phyloP scores from a whole-genome alignment of 2,113 vertebrate species.

The Semicossyphus pulcher region DNA sequence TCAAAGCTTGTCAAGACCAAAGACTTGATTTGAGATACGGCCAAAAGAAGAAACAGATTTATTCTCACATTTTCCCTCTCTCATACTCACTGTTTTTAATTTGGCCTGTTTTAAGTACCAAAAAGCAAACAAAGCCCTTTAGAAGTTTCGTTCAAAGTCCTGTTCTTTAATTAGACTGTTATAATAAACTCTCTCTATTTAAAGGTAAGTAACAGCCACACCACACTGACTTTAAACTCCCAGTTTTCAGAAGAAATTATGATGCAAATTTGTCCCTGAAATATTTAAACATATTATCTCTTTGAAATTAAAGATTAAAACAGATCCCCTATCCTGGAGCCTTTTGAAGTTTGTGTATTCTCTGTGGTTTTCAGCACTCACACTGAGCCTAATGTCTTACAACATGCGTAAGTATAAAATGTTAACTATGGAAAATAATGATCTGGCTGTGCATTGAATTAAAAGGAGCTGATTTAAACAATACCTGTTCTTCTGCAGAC shows the following conservation, averaged over 20 bases:
- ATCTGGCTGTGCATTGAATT: slow-evolving; percentile 38
- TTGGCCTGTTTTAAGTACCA: slow-evolving; percentile 6
- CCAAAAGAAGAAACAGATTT: slow-evolving; percentile 1
- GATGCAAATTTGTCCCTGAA: slow-evolving; percentile 50
- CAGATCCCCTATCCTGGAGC: slow-evolving; percentile 42
- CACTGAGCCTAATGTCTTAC: slow-evolving; percentile 23
- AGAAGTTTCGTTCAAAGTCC: slow-evolving; percentile 35
- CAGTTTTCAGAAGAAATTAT: slow-evolving; percentile 45
- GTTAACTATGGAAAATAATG: slow-evolving; percentile 23
- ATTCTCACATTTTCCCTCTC: not conserved
- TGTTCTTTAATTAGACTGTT: slow-evolving; percentile 35
- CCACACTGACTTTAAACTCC: slow-evolving; percentile 37
- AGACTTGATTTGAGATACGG: slow-evolving; percentile 16
- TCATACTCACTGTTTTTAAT: not conserved
- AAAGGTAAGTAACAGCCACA: slow-evolving; percentile 43
- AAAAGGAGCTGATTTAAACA: slow-evolving; percentile 40
- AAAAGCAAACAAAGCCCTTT: slow-evolving; percentile 31
- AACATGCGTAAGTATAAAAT: slow-evolving; percentile 2
- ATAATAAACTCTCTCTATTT: slow-evolving; percentile 14
- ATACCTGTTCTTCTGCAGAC: slow-evolving; percentile 59
- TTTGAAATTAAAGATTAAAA: slow-evolving; percentile 64
- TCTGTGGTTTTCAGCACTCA: slow-evolving; percentile 43
- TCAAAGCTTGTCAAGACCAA: slow-evolving; percentile 48
- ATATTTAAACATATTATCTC: slow-evolving; percentile 57
- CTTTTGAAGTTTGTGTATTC: slow-evolving; percentile 52